Base-by-base conservation (phyloP, 2,113 vertebrate genomes). In the Dicentrarchus labrax region DNA sequence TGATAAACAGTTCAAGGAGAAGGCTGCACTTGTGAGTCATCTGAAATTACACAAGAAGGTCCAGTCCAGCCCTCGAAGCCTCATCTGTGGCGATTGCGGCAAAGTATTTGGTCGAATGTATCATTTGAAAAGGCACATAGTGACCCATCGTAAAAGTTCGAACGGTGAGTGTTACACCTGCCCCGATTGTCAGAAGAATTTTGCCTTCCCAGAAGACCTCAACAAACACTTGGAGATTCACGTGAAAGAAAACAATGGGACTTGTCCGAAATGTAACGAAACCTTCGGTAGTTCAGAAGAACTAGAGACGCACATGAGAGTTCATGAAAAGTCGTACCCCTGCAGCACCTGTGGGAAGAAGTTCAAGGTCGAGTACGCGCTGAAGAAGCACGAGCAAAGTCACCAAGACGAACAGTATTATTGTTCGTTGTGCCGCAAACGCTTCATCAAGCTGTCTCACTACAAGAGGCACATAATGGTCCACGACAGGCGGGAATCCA, bases 81-180 rank as follows among this genome's bases (percentile, higher is more conserved):
- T 92, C 30, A 22, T 48, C 65, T 94, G 93, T 2, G 66, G 47
- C 1, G 92, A 93, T 0, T 94, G 93, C 15, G 89, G 92, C 51
- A 94, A 93, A 86, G 86, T 81, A 4, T 94, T 94, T 2, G 81
- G 88, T 2, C 85, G 92, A 21, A 60, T 76, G 62, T 92, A 90
- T 61, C 92, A 94, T 67, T 38, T 94, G 76, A 94, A 93, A 62
- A 82, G 91, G 8, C 92, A 93, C 76, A 81, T 92, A 4, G 65
- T 88, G 83, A 88, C 82, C 7, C 91, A 94, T 39, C 85, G 82
- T 54, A 93, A 88, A 74, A 87, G 71, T 1, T 7, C 78, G 0
- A 71, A 80, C 5, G 22, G 67, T 0, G 89, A 92, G 54, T 62
- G 56, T 39, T 90, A 88, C 86, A 68, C 74, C 0, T 94, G 93